Evolutionary conservation across 2,113 vertebrate genomes (phyloP), one percentile per base, ranked within the genome.

Genomic region (Ammodytes dubius): DNA sequence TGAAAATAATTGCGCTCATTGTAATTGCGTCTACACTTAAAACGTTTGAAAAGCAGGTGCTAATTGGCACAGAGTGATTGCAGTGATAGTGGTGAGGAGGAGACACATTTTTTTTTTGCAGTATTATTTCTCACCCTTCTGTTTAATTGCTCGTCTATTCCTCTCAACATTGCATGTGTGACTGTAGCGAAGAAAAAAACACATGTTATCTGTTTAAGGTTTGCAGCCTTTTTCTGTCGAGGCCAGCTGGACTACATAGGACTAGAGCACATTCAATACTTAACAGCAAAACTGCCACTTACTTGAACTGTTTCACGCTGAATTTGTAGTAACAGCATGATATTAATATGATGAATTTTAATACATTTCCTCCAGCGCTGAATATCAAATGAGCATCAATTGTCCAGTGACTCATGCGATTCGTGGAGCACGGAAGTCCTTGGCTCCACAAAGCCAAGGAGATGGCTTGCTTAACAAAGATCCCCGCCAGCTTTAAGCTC

Each of bases 381-480:
- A 43, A 58, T 56, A 14, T 27, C 35, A 17, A 6, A 57, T 37
- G 35, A 67, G 19, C 17, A 2, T n/a, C 12, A 47, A n/a, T n/a
- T n/a, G 17, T 69, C 65, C 14, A 1, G 53, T 4, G 50, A 17
- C 57, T 49, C 4, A 10, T 45, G 56, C 70, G 37, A 14, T 81
- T 39, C 2, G 39, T 53, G 59, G 47, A 12, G 50, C 45, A 66
- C 47, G 46, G 79, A 54, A 75, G 53, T 78, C 74, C 75, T 83
- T 84, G 80, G 70, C 68, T 83, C 69, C 15, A 11, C 68, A 50
- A 14, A 56, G 78, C 75, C 81, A 83, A 68, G 49, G 73, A 78
- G 64, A n/a, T 19, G 14, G 35, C 14, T 42, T 17, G 40, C 77
- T 73, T 58, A 79, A 56, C 70, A 63, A 49, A 10, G 64, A 83